These are phyloP conservation scores for Octonoba sinensis DNA, from an alignment of 2,888 invertebrate genomes.

Conservation along the genomic window DNA sequence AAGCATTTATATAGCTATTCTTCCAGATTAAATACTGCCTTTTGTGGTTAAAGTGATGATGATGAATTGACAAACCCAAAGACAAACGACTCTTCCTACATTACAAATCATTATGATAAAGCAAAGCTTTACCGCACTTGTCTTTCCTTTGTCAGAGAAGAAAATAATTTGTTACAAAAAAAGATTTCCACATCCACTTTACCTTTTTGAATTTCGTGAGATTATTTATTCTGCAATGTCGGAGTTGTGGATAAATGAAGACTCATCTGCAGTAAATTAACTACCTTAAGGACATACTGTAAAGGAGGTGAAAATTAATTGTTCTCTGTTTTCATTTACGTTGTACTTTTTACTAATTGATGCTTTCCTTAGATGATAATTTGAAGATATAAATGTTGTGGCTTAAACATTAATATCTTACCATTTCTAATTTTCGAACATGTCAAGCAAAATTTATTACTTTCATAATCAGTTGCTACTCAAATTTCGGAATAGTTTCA, in stretches of 20 bases:
- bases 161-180: slow-evolving; percentile 59
- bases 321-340: slow-evolving; percentile 30
- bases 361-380: neutral
- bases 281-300: slow-evolving; percentile 31
- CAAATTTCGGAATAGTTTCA: too few relatives aligned
- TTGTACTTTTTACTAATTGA: slow-evolving; percentile 19
- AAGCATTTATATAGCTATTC: neutral
- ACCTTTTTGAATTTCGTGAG: slow-evolving; percentile 30
- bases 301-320: slow-evolving; percentile 49
- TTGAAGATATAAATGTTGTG: too few relatives aligned
- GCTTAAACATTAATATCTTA: too few relatives aligned
- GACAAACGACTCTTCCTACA: slow-evolving; percentile 34
- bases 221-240: slow-evolving; percentile 50
- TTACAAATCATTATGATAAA: slow-evolving; percentile 58
- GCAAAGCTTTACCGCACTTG: slow-evolving; percentile 57
- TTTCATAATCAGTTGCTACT: too few relatives aligned
- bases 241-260: slow-evolving; percentile 54
- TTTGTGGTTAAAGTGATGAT: slow-evolving; percentile 17
- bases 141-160: slow-evolving; percentile 53
- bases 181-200: slow-evolving; percentile 44
- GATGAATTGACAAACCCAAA: slow-evolving; percentile 39
- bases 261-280: slow-evolving; percentile 39
- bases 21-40: slow-evolving; percentile 7
- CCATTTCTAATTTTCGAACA: too few relatives aligned
- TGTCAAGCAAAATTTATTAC: too few relatives aligned